These are phyloP conservation scores for Apamea anceps DNA, from an alignment of 2,888 invertebrate species.

Conservation along the genomic window DNA sequence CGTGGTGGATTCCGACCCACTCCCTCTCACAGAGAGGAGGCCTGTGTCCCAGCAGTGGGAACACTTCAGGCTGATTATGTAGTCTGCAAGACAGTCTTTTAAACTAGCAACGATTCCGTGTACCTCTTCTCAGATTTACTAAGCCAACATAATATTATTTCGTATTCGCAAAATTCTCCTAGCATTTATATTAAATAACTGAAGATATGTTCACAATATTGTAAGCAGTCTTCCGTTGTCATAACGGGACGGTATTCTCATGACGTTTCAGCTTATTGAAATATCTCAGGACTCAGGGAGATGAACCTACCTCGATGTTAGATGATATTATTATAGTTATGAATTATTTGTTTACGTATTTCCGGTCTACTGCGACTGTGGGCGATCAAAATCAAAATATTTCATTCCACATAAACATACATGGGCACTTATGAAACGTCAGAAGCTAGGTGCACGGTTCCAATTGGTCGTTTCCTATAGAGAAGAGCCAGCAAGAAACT, in stretches of 20 bases:
- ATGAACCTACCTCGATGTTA: background rate
- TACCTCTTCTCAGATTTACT: background rate
- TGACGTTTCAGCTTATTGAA: slow-evolving; percentile 48
- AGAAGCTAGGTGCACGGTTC: no score
- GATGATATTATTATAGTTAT: background rate
- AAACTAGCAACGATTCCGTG: background rate
- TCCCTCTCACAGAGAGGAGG: no score
- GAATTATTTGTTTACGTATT: background rate
- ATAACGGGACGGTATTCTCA: slow-evolving; percentile 40
- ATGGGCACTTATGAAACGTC: no score
- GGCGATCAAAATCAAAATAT: no score
- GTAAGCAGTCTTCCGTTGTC: slow-evolving; percentile 36
- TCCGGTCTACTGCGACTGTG: no score
- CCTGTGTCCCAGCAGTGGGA: no score
- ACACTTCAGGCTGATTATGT: no score
- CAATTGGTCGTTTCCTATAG: no score
- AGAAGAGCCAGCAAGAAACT: no score
- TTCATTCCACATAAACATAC: no score
- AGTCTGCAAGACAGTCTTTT: background rate
- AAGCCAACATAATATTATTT: slow-evolving; percentile 14
- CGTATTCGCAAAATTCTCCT: slow-evolving; percentile 1
- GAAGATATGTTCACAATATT: slow-evolving; percentile 36
- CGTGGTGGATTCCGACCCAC: no score
- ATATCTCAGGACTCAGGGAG: slow-evolving; percentile 28
- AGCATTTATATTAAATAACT: slow-evolving; percentile 51